Conservation (phyloP, 2,797 vertebrate genomes). For the Chaetodon trifasciatus region DNA sequence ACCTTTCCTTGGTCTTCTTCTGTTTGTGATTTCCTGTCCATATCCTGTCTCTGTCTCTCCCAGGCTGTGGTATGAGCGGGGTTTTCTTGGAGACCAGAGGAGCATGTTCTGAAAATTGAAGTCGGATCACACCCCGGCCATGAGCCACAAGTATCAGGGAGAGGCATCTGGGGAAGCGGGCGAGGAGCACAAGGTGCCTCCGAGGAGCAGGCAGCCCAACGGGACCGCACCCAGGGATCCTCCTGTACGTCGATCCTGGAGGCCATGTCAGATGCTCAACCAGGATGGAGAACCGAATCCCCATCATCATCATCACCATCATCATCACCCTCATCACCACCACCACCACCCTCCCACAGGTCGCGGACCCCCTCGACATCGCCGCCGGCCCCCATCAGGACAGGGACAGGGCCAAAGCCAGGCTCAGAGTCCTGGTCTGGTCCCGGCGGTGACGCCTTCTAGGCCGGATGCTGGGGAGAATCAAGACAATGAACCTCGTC, state of each 20-base stretch:
- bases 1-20: not conserved
- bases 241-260: slow-evolving; percentile 79
- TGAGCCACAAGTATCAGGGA: slow-evolving; percentile 77
- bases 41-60: slow-evolving; percentile 14
- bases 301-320: slow-evolving; percentile 73
- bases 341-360: slow-evolving; percentile 49
- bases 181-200: slow-evolving; percentile 60
- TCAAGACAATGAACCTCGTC: slow-evolving; percentile 44
- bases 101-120: slow-evolving; percentile 67
- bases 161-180: slow-evolving; percentile 49
- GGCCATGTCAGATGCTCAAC: slow-evolving; percentile 85
- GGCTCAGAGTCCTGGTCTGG: slow-evolving; percentile 44
- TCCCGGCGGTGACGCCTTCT: not conserved
- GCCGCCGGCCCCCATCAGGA: slow-evolving; percentile 56
- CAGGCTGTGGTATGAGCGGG: slow-evolving; percentile 51
- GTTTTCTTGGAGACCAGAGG: slow-evolving; percentile 51
- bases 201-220: slow-evolving; percentile 62
- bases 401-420: slow-evolving; percentile 51
- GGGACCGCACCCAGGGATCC: slow-evolving; percentile 60
- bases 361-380: slow-evolving; percentile 69
- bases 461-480: not conserved
- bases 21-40: slow-evolving; percentile 13
- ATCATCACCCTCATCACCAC: slow-evolving; percentile 55
- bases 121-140: slow-evolving; percentile 55
- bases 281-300: slow-evolving; percentile 78